Percentiles rank a stretch among this genome's conserved stretches.
phyloP scores from a whole-genome alignment of 2,888 invertebrate species.

The Parelbella ahira region DNA sequence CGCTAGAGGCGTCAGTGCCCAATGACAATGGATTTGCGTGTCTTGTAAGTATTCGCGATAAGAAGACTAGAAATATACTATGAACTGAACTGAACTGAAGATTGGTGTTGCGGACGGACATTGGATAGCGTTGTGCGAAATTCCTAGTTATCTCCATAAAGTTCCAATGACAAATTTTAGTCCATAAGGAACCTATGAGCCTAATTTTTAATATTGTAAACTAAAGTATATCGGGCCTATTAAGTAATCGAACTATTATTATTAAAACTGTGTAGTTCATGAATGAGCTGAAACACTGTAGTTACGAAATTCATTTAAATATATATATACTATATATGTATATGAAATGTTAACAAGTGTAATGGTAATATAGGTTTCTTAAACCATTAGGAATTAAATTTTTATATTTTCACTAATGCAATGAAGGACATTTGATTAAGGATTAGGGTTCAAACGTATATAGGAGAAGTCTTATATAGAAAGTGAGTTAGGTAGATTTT shows the following conservation, averaged over 20 bases:
- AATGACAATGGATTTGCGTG: slow-evolving; percentile 31
- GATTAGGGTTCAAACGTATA: slow-evolving; percentile 55
- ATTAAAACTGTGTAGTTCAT: slow-evolving; percentile 27
- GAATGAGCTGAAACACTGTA: slow-evolving; percentile 28
- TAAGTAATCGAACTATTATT: slow-evolving; percentile 64
- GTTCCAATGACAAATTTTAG: slow-evolving; percentile 47
- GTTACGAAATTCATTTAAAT: slow-evolving; percentile 42
- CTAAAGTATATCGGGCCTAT: slow-evolving; percentile 66
- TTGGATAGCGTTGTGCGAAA: slow-evolving; percentile 40
- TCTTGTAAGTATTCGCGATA: slow-evolving; percentile 44
- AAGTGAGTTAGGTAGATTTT: slow-evolving; percentile 58
- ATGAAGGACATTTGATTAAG: slow-evolving; percentile 71
- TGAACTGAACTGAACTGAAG: slow-evolving; percentile 32
- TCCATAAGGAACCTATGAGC: slow-evolving; percentile 56
- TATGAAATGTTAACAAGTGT: slow-evolving; percentile 74
- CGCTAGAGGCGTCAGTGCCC: slow-evolving; percentile 29
- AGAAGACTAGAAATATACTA: slow-evolving; percentile 11
- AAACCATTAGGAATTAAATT: slow-evolving; percentile 74
- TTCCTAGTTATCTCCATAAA: slow-evolving; percentile 45
- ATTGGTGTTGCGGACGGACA: slow-evolving; percentile 1
- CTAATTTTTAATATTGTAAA: slow-evolving; percentile 65
- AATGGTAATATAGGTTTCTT: slow-evolving; percentile 75
- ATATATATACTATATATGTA: slow-evolving; percentile 58
- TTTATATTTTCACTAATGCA: slow-evolving; percentile 77
- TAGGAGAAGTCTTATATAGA: slow-evolving; percentile 58